phyloP scores from a whole-genome alignment of 2,797 vertebrate genomes.

The Pitangus sulphuratus region DNA sequence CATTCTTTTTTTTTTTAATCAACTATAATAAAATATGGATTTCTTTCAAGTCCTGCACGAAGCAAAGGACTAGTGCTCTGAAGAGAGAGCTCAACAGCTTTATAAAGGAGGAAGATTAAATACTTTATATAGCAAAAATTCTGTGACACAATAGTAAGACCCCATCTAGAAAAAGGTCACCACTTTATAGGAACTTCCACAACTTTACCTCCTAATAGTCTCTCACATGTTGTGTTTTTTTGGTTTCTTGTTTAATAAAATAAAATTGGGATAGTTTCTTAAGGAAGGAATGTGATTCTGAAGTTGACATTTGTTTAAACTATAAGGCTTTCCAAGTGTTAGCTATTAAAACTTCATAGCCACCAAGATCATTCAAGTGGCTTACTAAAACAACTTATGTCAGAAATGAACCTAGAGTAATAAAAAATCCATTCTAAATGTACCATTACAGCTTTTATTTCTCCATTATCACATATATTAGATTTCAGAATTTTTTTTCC shows the following conservation, averaged over 20 bases:
- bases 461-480: slow-evolving; percentile 38
- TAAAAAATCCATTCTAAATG: slow-evolving; percentile 51
- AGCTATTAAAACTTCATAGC: slow-evolving; percentile 64
- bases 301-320: slow-evolving; percentile 10
- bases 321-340: slow-evolving; percentile 22
- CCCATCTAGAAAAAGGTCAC: background rate
- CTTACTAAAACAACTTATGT: slow-evolving; percentile 40
- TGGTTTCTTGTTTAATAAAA: background rate
- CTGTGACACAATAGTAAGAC: background rate
- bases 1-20: background rate
- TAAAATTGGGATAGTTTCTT: background rate
- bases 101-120: background rate
- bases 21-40: background rate
- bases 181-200: background rate
- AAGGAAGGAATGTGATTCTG: background rate
- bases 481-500: slow-evolving; percentile 11
- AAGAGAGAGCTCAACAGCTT: background rate
- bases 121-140: background rate
- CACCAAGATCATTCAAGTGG: slow-evolving; percentile 37
- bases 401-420: slow-evolving; percentile 51
- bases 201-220: background rate
- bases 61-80: background rate
- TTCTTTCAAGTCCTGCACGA: background rate
- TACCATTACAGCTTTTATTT: slow-evolving; percentile 33
- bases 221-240: background rate